Evolutionary conservation across 2,888 invertebrate genomes (phyloP), one percentile per base, ranked within the genome.

Genomic region (Orchesella flavescens): DNA sequence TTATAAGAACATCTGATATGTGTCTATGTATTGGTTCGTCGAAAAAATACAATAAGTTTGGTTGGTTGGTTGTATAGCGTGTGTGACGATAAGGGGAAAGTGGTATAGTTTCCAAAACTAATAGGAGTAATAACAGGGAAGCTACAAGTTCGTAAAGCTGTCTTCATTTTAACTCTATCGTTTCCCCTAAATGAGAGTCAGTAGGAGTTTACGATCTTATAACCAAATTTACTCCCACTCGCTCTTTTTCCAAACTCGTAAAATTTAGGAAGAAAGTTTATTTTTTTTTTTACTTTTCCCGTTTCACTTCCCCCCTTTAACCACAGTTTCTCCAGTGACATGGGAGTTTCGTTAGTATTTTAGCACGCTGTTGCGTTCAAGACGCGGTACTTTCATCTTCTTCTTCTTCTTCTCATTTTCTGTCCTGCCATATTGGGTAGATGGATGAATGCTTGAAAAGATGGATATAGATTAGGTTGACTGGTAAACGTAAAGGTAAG

Each of bases 121-220:
- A n/a, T n/a, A n/a, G n/a, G n/a, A n/a, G n/a, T n/a, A n/a, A n/a
- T n/a, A n/a, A n/a, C n/a, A n/a, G n/a, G n/a, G n/a, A n/a, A 53
- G 66, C 66, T 55, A 66, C 57, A 59, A 24, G 69, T 68, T 77
- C 68, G 49, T 77, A 77, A 77, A 69, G 49, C 77, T 77, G 77
- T 69, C 69, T 69, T 69, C 77, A 77, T 77, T 77, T 77, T 59
- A 69, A 59, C 61, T 69, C 77, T 44, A 69, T 69, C 77, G 53
- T 19, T 77, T 59, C 61, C 19, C 43, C 57, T 57, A 76, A 76
- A 76, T 76, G 66, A 68, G 68, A 66, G 4, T 53, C 53, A 71
- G 5, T 46, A 68, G 17, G 66, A 66, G 43, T 76, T 76, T 76
- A 76, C 76, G 76, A 76, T 76, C 66, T 65, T 76, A 76, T 76